Percentiles rank a stretch among this genome's conserved stretches.
These are phyloP conservation scores for Cyclargus thomasi DNA, from an alignment of 1,140 invertebrate genomes.

Conservation along the genomic window DNA sequence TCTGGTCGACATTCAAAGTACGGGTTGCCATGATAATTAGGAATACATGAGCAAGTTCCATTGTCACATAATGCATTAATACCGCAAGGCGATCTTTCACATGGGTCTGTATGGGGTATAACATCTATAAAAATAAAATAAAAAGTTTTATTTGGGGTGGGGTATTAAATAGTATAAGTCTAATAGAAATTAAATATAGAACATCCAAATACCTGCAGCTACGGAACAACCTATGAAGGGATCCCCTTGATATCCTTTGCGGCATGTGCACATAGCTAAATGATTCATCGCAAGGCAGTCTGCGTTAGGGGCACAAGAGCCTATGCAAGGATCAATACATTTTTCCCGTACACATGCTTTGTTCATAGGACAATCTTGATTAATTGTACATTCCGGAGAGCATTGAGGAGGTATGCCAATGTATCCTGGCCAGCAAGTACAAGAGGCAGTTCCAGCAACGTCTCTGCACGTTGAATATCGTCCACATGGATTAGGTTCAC, in stretches of 20 bases:
- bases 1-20: constrained; percentile 80
- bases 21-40: constrained; percentile 78
- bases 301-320: constrained; percentile 79
- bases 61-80: constrained; percentile 83
- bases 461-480: constrained; percentile 78
- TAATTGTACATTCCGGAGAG: constrained; percentile 81
- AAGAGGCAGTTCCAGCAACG: constrained; percentile 75
- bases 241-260: constrained; percentile 78
- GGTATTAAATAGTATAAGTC: no score
- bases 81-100: constrained; percentile 83
- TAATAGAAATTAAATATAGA: neutral
- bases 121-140: constrained; percentile 19
- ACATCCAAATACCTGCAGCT: constrained; percentile 72
- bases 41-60: constrained; percentile 79
- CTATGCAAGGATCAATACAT: constrained; percentile 82
- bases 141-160: no score
- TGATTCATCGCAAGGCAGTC: constrained; percentile 79
- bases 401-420: constrained; percentile 79
- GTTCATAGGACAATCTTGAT: constrained; percentile 80
- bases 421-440: constrained; percentile 78
- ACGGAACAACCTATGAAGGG: constrained; percentile 78
- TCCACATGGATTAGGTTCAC: constrained; percentile 80
- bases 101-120: constrained; percentile 70
- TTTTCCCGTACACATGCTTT: constrained; percentile 80
- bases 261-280: constrained; percentile 78